A percentile compares a stretch with the other conserved stretches of the same genome.
Conservation (phyloP, 2,888 invertebrate species). For the Callyntrura sp. region DNA sequence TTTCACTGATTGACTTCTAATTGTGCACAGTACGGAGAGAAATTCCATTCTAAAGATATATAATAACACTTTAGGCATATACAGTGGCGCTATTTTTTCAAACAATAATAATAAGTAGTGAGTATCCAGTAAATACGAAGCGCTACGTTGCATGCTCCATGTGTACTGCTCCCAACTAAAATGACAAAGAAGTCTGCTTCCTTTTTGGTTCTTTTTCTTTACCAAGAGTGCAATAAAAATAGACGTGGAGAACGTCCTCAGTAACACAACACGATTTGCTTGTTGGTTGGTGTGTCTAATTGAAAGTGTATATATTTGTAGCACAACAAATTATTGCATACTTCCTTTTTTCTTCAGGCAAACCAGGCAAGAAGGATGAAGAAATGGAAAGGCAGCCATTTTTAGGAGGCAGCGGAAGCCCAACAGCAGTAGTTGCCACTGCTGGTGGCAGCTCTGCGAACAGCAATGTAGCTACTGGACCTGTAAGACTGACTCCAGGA, state of each 20-base stretch:
- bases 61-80: too few relatives aligned
- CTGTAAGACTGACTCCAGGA: constrained; percentile 93
- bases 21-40: constrained; percentile 11
- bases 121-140: neutral
- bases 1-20: constrained; percentile 48
- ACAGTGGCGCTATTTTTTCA: neutral
- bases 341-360: constrained; percentile 45
- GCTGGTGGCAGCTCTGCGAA: constrained; percentile 21
- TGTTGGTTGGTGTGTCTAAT: constrained; percentile 8
- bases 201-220: too few relatives aligned
- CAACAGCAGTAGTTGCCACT: constrained; percentile 71
- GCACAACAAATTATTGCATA: constrained; percentile 26
- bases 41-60: neutral
- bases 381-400: constrained; percentile 82
- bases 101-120: constrained; percentile 7
- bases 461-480: constrained; percentile 87
- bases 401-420: constrained; percentile 75
- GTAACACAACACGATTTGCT: constrained; percentile 2
- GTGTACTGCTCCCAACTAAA: neutral
- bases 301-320: constrained; percentile 25
- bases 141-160: too few relatives aligned
- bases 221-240: neutral
- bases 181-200: neutral
- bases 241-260: neutral
- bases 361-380: constrained; percentile 45